phyloP scores from a whole-genome alignment of 2,888 invertebrate species.

The Mythimna loreyi region DNA sequence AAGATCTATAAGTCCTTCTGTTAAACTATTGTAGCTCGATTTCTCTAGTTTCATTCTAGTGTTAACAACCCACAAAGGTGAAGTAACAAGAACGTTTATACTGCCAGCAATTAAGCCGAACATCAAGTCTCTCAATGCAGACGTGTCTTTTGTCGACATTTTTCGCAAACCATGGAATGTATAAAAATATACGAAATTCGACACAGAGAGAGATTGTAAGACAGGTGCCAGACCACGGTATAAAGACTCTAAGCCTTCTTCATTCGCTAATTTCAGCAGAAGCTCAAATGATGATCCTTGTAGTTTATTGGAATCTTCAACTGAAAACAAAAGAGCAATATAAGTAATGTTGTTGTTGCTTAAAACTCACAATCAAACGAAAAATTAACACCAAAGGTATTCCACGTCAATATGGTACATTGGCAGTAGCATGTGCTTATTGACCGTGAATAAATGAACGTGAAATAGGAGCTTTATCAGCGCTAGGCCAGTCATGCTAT shows the following conservation, averaged over 20 bases:
- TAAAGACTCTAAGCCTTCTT: conserved; percentile 92
- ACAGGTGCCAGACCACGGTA: conserved; percentile 96
- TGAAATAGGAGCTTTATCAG: background rate
- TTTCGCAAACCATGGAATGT: conserved; percentile 96
- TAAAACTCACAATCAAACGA: background rate
- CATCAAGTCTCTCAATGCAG: conserved; percentile 93
- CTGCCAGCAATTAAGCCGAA: conserved; percentile 95
- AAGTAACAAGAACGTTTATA: conserved; percentile 96
- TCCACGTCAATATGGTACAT: background rate
- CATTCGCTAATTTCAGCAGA: conserved; percentile 92
- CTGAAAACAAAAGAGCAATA: conserved; percentile 82
- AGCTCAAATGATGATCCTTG: conserved; percentile 92
- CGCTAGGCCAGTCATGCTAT: background rate
- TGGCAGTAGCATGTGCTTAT: background rate
- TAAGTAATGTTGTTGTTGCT: background rate
- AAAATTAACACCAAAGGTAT: background rate
- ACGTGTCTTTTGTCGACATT: conserved; percentile 87
- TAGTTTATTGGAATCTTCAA: conserved; percentile 93
- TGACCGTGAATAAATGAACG: background rate
- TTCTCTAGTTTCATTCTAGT: conserved; percentile 96
- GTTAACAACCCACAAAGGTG: conserved; percentile 98
- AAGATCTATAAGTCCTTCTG: conserved; percentile 93
- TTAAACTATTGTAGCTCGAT: conserved; percentile 80
- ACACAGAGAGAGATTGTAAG: conserved; percentile 95
- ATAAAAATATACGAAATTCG: conserved; percentile 99